Conservation (phyloP, 2,797 vertebrate species). For the Naso thynnoides region DNA sequence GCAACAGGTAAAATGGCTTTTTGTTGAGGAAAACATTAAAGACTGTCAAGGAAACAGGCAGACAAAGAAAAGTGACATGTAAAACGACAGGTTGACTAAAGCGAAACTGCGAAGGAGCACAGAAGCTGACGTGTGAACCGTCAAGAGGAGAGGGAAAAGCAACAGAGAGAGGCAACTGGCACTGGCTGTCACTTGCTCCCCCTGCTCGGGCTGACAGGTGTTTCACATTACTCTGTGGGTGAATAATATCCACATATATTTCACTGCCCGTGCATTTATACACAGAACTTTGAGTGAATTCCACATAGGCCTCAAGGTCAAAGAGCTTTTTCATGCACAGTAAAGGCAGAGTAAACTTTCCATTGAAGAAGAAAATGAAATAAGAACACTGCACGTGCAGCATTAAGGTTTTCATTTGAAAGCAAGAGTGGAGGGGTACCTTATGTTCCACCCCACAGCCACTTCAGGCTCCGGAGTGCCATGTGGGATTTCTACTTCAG, state of each 20-base stretch:
- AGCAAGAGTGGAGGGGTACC: conserved; percentile 36
- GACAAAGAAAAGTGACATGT: conserved; percentile 60
- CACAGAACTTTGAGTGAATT: conserved; percentile 48
- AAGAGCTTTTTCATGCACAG: conserved; percentile 40
- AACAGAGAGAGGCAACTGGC: conserved; percentile 54
- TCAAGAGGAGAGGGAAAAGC: conserved; percentile 54
- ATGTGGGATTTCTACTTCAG: conserved; percentile 49
- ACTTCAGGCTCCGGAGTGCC: conserved; percentile 41
- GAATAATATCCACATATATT: conserved; percentile 36
- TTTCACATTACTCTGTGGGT: conserved; percentile 71
- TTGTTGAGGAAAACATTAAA: conserved; percentile 39
- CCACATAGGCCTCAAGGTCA: conserved; percentile 48
- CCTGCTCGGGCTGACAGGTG: conserved; percentile 68
- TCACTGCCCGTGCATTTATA: conserved; percentile 40
- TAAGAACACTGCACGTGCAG: conserved; percentile 37
- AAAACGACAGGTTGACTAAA: conserved; percentile 65
- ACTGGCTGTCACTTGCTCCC: conserved; percentile 65
- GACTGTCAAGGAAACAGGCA: conserved; percentile 55
- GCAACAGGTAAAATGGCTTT: conserved; percentile 55
- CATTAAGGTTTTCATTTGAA: conserved; percentile 40
- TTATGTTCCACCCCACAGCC: conserved; percentile 46
- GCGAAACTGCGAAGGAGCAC: conserved; percentile 39
- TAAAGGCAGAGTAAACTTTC: conserved; percentile 62
- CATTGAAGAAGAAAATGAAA: conserved; percentile 56
- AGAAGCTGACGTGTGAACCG: conserved; percentile 45